Conservation (phyloP, 1,140 invertebrate species). For the Formica selysi region DNA sequence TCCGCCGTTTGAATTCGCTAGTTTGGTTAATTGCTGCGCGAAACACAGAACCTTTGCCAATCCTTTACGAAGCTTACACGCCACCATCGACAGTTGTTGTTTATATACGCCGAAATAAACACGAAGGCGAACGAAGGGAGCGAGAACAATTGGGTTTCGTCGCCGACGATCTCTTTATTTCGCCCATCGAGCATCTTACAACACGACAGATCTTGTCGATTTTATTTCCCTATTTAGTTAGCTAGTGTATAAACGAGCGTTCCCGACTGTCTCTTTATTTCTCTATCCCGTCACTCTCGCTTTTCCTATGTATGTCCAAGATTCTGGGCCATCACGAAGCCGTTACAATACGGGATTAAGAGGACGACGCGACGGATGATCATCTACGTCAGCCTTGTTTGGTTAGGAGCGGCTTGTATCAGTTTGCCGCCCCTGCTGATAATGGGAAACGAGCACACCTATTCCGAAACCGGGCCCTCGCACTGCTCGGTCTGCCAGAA, state of each 20-base stretch:
- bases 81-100: neutral
- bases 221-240: slow-evolving; percentile 20
- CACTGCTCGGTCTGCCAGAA: slow-evolving; percentile 95
- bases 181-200: neutral
- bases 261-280: slow-evolving; percentile 35
- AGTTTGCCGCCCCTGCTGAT: slow-evolving; percentile 95
- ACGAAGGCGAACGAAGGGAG: neutral
- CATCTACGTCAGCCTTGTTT: slow-evolving; percentile 94
- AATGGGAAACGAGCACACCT: slow-evolving; percentile 93
- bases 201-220: neutral
- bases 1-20: neutral
- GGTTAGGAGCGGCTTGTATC: slow-evolving; percentile 95
- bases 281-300: slow-evolving; percentile 62
- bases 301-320: slow-evolving; percentile 76
- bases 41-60: neutral
- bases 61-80: neutral
- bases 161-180: neutral
- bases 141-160: slow-evolving; percentile 1
- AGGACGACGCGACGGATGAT: slow-evolving; percentile 94
- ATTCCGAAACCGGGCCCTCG: slow-evolving; percentile 85
- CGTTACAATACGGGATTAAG: slow-evolving; percentile 95
- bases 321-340: slow-evolving; percentile 96
- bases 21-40: slow-evolving; percentile 15
- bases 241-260: slow-evolving; percentile 20
- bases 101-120: neutral